Evolutionary conservation across 1,140 invertebrate genomes (phyloP), one percentile per base, ranked within the genome.

Genomic region (Calephelis nemesis): DNA sequence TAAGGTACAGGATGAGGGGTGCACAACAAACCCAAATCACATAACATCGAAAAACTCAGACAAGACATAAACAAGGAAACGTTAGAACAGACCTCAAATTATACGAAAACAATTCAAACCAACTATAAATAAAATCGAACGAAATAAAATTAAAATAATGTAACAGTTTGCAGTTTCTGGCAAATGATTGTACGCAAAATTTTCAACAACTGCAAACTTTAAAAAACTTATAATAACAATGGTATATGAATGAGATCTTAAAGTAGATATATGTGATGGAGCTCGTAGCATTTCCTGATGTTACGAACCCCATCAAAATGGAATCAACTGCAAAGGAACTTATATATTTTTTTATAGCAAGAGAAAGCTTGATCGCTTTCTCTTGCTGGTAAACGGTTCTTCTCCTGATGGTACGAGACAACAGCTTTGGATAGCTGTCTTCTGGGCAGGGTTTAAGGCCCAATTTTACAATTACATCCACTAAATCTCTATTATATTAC

Each of bases 11-110:
- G 77, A 75, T 76, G 78, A 72, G 75, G 75, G 77, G 82, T 84
- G 83, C 84, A 83, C 74, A 79, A 82, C 81, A 82, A 84, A 72
- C 83, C 82, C 82, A 83, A 79, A 68, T 66, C 60, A 70, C 68
- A 71, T 74, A 76, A 80, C 81, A 81, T 75, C 74, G 74, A 85
- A 79, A 78, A 83, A 83, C 75, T 77, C 71, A 84, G 67, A 72
- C 65, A 70, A 65, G 63, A 65, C 63, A 68, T 70, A 74, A 74
- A 66, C 67, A 74, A 75, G 73, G 73, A 68, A 73, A 75, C 70
- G 67, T 74, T 74, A 77, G 72, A 71, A 79, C 65, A 78, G 70
- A 71, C 68, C 48, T 74, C 68, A 74, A 79, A 75, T 73, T 60
- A 79, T 71, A 76, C 50, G 39, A 71, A 72, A 70, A 50, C 66